Evolutionary conservation across 2,113 vertebrate species (phyloP).

Genomic region (Australoheros scitulus): DNA sequence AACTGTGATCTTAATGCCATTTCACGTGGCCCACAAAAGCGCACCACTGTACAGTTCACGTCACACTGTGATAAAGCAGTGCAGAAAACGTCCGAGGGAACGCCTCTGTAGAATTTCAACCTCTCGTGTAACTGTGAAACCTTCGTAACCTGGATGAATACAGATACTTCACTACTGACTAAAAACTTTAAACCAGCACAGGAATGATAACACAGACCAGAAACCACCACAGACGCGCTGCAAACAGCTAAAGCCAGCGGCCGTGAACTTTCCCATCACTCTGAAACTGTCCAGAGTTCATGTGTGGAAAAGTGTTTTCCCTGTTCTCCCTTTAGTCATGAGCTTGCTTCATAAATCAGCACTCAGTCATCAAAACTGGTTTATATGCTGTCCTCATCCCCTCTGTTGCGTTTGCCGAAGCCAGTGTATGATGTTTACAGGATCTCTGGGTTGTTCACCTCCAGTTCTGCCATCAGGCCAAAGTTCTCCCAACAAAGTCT

Average conservation of each 20-base stretch:
- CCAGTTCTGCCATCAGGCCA: neutral
- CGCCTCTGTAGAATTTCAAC: neutral
- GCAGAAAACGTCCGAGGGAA: neutral
- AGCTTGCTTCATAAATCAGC: neutral
- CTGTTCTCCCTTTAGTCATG: neutral
- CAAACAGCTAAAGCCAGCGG: no score
- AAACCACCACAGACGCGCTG: no score
- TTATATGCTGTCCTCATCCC: neutral
- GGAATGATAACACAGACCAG: no score
- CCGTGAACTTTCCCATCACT: neutral
- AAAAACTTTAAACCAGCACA: neutral
- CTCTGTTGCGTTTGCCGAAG: neutral
- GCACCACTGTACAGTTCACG: no score
- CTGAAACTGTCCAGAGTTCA: neutral
- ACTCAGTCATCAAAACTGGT: neutral
- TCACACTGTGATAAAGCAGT: neutral
- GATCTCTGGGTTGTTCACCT: slow-evolving; percentile 43
- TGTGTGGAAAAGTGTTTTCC: neutral
- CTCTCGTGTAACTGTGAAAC: neutral
- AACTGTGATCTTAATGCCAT: neutral
- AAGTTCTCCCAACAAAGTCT: neutral
- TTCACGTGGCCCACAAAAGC: no score
- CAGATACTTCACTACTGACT: neutral
- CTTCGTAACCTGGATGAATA: neutral
- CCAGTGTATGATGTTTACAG: neutral